Conservation (phyloP, 2,797 vertebrate genomes). For the Falco columbarius region DNA sequence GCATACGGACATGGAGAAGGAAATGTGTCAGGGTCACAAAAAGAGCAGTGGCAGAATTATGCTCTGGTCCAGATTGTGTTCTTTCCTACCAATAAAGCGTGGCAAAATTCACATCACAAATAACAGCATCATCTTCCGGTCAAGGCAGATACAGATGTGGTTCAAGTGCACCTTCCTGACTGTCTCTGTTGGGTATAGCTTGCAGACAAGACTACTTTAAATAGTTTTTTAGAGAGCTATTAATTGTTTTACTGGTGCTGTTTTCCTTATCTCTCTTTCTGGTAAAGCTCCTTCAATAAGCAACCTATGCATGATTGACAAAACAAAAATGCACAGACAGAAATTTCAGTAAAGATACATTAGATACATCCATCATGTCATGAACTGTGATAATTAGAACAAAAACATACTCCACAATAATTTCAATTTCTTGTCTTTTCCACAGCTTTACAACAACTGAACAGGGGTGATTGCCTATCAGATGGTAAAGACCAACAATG, state of each 20-base stretch:
- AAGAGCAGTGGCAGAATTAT: not conserved
- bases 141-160: not conserved
- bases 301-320: rapidly evolving
- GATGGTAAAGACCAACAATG: not conserved
- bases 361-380: not conserved
- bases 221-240: not conserved
- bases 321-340: not conserved
- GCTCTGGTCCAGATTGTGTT: not conserved
- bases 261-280: not conserved
- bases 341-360: not conserved
- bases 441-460: not conserved
- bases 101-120: not conserved
- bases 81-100: not conserved
- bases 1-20: rapidly evolving
- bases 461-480: not conserved
- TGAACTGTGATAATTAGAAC: not conserved
- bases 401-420: not conserved
- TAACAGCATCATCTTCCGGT: not conserved
- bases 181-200: not conserved
- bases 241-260: not conserved
- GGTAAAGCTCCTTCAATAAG: not conserved
- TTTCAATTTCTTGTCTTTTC: not conserved
- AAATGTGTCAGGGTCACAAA: not conserved
- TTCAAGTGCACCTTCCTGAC: not conserved
- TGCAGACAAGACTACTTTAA: not conserved